Evolutionary conservation across 2,113 vertebrate species (phyloP), one percentile per base, ranked within the genome.

Genomic region (Psephotus haematonotus): DNA sequence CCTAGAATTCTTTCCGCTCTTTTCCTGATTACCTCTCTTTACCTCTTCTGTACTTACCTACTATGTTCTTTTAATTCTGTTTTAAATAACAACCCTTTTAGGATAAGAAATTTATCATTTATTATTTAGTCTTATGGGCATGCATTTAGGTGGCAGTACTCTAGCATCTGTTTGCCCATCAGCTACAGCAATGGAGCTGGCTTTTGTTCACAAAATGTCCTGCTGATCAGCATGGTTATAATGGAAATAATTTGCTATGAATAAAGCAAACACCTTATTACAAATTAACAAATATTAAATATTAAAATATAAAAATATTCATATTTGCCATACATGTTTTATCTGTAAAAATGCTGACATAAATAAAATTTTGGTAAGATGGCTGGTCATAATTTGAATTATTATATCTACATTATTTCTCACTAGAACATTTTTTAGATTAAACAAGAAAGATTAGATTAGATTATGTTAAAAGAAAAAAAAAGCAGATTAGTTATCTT

Each of bases 401-500:
- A 69, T 37, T 65, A 5, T 17, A 64, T 57, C 15, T 39, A 65
- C 4, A 2, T 46, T 46, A 67, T 65, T 50, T 93, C 71, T 77
- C 35, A 75, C 20, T 63, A 74, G 19, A 91, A 87, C 7, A 3
- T 14, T 50, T 47, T 71, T 89, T 69, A 2, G 9, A 80, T 92
- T 92, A 57, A 94, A 70, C 44, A 72, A 81, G 25, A 67, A 67
- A 90, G 67, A 57, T 86, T 90, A 91, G 55, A 68, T 71, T 70
- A 92, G 35, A 55, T 72, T 37, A 33, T 20, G 17, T 49, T 70
- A 76, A n/a, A n/a, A 53, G 24, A n/a, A 53, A 35, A 35, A 52
- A 72, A 91, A 91, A 60, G 5, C 22, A 87, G 74, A 82, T 65
- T 92, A 69, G 80, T 96, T 97, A 92, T 75, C 95, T 93, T 92